phyloP scores from a whole-genome alignment of 2,888 invertebrate genomes.

The Tenodera sinensis region DNA sequence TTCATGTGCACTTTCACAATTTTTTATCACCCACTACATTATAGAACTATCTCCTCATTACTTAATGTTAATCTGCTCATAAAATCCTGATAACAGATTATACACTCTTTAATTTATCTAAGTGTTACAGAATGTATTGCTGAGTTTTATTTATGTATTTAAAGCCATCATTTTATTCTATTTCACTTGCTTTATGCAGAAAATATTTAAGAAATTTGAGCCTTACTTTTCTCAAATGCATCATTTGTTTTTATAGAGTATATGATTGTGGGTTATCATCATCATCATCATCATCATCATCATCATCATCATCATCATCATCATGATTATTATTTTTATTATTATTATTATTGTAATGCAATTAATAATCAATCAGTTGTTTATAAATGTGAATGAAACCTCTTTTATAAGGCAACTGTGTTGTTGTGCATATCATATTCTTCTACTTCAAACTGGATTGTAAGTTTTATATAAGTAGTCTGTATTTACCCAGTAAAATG shows the following conservation, averaged over 20 bases:
- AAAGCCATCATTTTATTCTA: too few species aligned
- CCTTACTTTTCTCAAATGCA: neutral
- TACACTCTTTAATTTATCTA: too few species aligned
- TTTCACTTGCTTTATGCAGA: too few species aligned
- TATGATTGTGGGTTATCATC: neutral
- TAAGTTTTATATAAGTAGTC: neutral
- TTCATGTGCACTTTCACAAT: neutral
- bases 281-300: neutral
- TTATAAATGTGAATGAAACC: slow-evolving; percentile 7
- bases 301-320: neutral
- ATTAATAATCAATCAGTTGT: neutral
- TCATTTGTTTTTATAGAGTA: neutral
- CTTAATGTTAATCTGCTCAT: too few species aligned
- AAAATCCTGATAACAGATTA: too few species aligned
- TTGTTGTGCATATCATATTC: slow-evolving; percentile 16
- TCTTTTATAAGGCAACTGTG: slow-evolving; percentile 12
- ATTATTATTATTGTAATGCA: neutral
- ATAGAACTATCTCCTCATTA: too few species aligned
- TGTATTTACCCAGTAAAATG: neutral
- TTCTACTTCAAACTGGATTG: neutral
- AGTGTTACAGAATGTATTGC: too few species aligned
- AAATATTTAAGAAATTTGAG: neutral
- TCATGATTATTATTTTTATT: neutral
- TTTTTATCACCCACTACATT: neutral
- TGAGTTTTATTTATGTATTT: too few species aligned